Conservation (phyloP, 2,113 vertebrate genomes). For the Grammomys dolichurus region DNA sequence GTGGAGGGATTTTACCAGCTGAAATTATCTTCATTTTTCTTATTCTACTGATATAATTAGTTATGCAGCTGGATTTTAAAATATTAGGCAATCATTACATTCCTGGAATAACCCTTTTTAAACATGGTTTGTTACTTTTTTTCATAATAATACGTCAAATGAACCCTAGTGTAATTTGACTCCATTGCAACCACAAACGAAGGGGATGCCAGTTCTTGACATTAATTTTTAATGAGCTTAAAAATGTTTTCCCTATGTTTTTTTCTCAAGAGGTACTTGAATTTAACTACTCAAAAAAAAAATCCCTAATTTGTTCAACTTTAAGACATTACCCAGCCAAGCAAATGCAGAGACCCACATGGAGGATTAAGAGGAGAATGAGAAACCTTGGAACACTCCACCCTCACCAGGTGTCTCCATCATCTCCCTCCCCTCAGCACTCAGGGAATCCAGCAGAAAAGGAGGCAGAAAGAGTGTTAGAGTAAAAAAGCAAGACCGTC, state of each 20-base stretch:
- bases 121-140: background rate
- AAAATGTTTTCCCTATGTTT: background rate
- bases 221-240: constrained; percentile 17
- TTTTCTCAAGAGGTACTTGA: background rate
- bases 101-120: background rate
- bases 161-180: background rate
- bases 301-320: background rate
- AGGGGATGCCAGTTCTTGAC: background rate
- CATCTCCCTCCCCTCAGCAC: background rate
- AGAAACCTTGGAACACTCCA: background rate
- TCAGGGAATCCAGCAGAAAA: background rate
- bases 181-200: background rate
- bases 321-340: background rate
- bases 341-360: background rate
- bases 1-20: background rate
- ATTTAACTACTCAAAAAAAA: background rate
- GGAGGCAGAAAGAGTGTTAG: background rate
- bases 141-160: background rate
- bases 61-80: background rate
- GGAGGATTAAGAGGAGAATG: background rate
- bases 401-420: background rate
- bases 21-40: background rate
- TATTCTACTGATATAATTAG: background rate
- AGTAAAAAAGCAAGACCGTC: background rate
- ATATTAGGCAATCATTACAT: background rate